These are phyloP conservation scores for Drosophila bunnanda DNA, from an alignment of 2,888 invertebrate genomes.

Conservation along the genomic window DNA sequence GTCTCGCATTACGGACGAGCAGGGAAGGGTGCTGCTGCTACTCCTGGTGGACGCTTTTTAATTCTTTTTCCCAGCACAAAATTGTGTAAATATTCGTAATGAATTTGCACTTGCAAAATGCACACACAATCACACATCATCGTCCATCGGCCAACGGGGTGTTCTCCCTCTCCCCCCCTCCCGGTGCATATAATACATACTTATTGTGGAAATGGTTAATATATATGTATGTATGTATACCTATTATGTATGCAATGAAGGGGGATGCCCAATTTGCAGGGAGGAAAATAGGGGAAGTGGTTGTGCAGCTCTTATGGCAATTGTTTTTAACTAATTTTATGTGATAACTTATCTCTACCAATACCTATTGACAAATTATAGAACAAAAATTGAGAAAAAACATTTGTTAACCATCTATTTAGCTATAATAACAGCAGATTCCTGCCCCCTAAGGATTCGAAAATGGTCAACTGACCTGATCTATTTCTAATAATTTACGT, in stretches of 20 bases:
- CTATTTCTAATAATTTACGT: too few relatives aligned
- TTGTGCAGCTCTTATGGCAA: background rate
- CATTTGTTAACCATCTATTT: too few relatives aligned
- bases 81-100: slow-evolving; percentile 72
- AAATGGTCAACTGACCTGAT: background rate
- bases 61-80: slow-evolving; percentile 50
- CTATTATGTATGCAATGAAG: background rate
- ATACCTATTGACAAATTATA: too few relatives aligned
- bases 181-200: background rate
- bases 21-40: slow-evolving; percentile 14
- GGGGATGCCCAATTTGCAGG: slow-evolving; percentile 16
- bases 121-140: slow-evolving; percentile 14
- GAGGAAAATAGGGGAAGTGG: slow-evolving; percentile 1
- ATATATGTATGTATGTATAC: background rate
- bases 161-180: background rate
- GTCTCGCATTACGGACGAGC: slow-evolving; percentile 21
- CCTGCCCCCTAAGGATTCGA: background rate
- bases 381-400: too few relatives aligned
- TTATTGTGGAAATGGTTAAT: background rate
- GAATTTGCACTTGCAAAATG: slow-evolving; percentile 57
- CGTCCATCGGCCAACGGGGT: slow-evolving; percentile 17
- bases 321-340: slow-evolving; percentile 2
- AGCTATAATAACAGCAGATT: background rate
- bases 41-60: slow-evolving; percentile 34
- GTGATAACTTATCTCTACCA: background rate